Evolutionary conservation across 2,888 invertebrate genomes (phyloP).

Genomic region (Steinernema hermaphroditum): DNA sequence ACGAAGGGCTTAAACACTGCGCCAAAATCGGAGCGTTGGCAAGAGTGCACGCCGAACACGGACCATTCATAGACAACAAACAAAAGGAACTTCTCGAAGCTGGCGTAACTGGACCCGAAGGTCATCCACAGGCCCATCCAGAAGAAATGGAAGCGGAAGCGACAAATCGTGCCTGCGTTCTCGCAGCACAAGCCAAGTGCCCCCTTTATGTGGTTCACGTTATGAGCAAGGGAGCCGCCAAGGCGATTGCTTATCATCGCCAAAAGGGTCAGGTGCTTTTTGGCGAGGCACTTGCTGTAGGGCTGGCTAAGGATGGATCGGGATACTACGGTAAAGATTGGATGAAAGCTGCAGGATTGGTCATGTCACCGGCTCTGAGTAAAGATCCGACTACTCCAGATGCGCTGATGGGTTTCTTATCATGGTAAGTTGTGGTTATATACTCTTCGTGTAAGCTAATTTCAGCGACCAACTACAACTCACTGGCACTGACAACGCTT

Average conservation of each 20-base stretch:
- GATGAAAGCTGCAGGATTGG: constrained; percentile 88
- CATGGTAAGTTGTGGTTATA: constrained; percentile 73
- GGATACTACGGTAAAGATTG: constrained; percentile 80
- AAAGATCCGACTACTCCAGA: constrained; percentile 85
- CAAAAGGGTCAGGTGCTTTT: constrained; percentile 72
- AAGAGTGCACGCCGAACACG: constrained; percentile 93
- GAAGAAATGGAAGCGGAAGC: constrained; percentile 92
- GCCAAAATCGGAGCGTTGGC: constrained; percentile 82
- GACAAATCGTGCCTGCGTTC: constrained; percentile 81
- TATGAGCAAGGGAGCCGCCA: constrained; percentile 82
- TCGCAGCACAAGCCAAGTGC: constrained; percentile 83
- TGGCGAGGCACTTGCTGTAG: constrained; percentile 89
- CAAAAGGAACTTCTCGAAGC: constrained; percentile 78
- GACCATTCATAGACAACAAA: constrained; percentile 81
- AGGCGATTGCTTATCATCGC: constrained; percentile 76
- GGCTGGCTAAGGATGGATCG: constrained; percentile 77
- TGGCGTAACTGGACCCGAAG: constrained; percentile 91
- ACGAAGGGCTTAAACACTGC: constrained; percentile 81
- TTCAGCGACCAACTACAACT: constrained; percentile 85
- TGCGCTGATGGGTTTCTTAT: constrained; percentile 81
- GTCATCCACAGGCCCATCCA: constrained; percentile 76
- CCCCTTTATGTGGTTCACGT: constrained; percentile 89
- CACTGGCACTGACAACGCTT: constrained; percentile 94
- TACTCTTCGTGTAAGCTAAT: background rate
- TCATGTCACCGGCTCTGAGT: constrained; percentile 90